Evolutionary conservation across 2,888 invertebrate species (phyloP).

Genomic region (Apotomis betuletana): DNA sequence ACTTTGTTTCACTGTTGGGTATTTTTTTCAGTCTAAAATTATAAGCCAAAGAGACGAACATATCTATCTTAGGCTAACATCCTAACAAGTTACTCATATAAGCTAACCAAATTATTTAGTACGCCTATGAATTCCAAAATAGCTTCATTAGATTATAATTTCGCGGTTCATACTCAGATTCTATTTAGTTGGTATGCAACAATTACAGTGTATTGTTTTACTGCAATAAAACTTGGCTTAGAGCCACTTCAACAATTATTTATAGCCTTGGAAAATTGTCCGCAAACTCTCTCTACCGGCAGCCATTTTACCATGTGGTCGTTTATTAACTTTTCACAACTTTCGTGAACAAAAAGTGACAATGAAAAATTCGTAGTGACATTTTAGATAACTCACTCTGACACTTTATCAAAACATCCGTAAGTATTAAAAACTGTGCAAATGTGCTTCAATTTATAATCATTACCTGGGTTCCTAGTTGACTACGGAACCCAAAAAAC

Average conservation of each 20-base stretch:
- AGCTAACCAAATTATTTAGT: neutral
- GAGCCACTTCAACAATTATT: slow-evolving; percentile 31
- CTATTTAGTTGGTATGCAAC: neutral
- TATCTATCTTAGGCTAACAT: too few relatives aligned
- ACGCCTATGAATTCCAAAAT: neutral
- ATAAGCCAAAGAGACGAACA: too few relatives aligned
- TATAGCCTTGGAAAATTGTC: slow-evolving; percentile 15
- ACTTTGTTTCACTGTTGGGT: too few relatives aligned
- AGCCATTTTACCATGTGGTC: slow-evolving; percentile 26
- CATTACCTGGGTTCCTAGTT: too few relatives aligned
- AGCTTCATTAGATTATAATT: neutral
- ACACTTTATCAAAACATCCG: slow-evolving; percentile 51
- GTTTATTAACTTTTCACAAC: slow-evolving; percentile 33
- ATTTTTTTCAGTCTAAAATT: too few relatives aligned
- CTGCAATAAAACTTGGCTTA: slow-evolving; percentile 7
- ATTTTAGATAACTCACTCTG: slow-evolving; percentile 58
- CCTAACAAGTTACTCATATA: too few relatives aligned
- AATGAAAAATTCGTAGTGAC: slow-evolving; percentile 48
- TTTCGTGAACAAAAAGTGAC: slow-evolving; percentile 47
- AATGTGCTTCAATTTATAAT: neutral
- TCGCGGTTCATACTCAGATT: neutral
- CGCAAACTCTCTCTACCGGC: slow-evolving; percentile 13
- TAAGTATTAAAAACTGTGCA: slow-evolving; percentile 7
- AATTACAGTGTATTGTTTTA: slow-evolving; percentile 4
- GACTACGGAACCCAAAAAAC: too few relatives aligned